Evolutionary conservation across 1,140 invertebrate genomes (phyloP).

Genomic region (Coptotermes formosanus): DNA sequence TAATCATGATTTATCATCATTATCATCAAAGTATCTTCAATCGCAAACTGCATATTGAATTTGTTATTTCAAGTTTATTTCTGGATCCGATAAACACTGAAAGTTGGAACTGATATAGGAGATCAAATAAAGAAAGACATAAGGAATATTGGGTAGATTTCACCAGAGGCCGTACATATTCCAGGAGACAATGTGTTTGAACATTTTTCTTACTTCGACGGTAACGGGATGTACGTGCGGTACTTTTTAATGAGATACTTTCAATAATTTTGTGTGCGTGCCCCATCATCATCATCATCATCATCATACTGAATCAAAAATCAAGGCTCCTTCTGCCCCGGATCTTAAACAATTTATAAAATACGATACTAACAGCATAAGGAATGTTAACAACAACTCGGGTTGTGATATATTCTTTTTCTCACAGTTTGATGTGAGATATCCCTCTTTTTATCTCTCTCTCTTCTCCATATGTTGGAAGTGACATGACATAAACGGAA

Average conservation of each 20-base stretch:
- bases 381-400: neutral
- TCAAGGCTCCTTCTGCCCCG: neutral
- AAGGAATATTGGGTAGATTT: too few species aligned
- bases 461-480: neutral
- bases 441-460: neutral
- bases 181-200: too few species aligned
- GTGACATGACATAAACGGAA: neutral
- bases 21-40: too few species aligned
- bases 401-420: neutral
- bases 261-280: neutral
- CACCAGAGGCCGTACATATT: too few species aligned
- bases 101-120: too few species aligned
- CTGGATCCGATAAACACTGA: too few species aligned
- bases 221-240: too few species aligned
- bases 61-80: too few species aligned
- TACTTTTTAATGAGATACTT: neutral
- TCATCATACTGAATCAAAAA: neutral
- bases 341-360: neutral
- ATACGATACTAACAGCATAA: neutral
- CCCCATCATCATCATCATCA: conserved; percentile 13
- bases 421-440: neutral
- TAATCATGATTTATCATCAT: too few species aligned
- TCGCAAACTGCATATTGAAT: too few species aligned
- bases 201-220: too few species aligned
- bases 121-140: too few species aligned